phyloP scores from a whole-genome alignment of 1,140 invertebrate genomes.

The Euura saliciscinereae region DNA sequence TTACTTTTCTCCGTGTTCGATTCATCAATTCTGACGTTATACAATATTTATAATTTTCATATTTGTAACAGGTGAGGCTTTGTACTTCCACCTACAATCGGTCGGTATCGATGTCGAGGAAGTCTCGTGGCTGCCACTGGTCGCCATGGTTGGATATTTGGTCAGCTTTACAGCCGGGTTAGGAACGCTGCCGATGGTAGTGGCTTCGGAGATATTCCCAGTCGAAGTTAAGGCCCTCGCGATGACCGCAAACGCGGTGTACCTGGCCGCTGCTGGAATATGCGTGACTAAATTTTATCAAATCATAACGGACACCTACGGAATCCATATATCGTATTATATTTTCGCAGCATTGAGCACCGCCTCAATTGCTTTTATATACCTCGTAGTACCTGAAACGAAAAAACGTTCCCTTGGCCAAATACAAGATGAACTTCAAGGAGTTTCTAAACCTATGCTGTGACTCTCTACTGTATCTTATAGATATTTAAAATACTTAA shows the following conservation, averaged over 20 bases:
- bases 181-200: slow-evolving; percentile 72
- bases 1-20: background rate
- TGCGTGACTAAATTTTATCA: slow-evolving; percentile 73
- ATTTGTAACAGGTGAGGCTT: slow-evolving; percentile 54
- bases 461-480: too few relatives aligned
- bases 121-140: slow-evolving; percentile 66
- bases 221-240: slow-evolving; percentile 71
- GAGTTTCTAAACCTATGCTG: too few relatives aligned
- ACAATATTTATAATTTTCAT: slow-evolving; percentile 10
- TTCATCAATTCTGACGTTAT: slow-evolving; percentile 17
- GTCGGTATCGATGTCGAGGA: slow-evolving; percentile 47
- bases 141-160: slow-evolving; percentile 68
- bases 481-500: too few relatives aligned
- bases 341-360: slow-evolving; percentile 71
- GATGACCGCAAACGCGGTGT: slow-evolving; percentile 68
- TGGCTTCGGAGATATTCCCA: slow-evolving; percentile 77
- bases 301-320: slow-evolving; percentile 62
- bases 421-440: slow-evolving; percentile 54
- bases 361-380: slow-evolving; percentile 66
- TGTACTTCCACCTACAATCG: slow-evolving; percentile 65
- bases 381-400: slow-evolving; percentile 74
- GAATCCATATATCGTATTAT: slow-evolving; percentile 73
- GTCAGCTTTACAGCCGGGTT: slow-evolving; percentile 71
- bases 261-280: slow-evolving; percentile 71
- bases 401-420: slow-evolving; percentile 76